Conservation (phyloP, 1,140 invertebrate species). For the Nomia melanderi region DNA sequence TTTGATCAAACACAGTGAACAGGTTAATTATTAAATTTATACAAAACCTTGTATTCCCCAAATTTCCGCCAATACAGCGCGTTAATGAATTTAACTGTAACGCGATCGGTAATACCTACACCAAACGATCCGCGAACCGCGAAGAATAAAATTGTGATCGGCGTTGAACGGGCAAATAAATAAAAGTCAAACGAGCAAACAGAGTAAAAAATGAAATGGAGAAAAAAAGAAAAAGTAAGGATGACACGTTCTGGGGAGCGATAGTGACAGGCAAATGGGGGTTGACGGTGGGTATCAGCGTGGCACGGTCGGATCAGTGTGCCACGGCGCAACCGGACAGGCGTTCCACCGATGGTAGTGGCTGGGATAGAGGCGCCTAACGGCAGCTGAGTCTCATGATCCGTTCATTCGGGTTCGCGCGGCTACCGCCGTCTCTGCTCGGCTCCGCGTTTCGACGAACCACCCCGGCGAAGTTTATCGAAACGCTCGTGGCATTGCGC, state of each 20-base stretch:
- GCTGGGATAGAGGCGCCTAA: slow-evolving; percentile 43
- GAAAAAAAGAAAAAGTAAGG: no score
- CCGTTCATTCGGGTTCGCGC: slow-evolving; percentile 58
- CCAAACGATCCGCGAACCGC: no score
- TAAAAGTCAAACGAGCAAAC: no score
- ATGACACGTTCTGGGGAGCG: background rate
- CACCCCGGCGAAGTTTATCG: slow-evolving; percentile 38
- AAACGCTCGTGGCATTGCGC: slow-evolving; percentile 43
- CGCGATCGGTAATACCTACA: no score
- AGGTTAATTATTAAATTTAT: no score
- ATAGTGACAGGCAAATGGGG: background rate
- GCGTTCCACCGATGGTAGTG: slow-evolving; percentile 37
- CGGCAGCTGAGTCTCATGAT: slow-evolving; percentile 49
- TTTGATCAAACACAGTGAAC: no score
- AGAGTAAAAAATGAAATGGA: no score
- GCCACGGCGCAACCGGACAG: slow-evolving; percentile 51
- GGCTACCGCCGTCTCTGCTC: slow-evolving; percentile 52
- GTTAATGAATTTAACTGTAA: no score
- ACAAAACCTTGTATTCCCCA: no score
- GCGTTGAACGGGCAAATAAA: no score
- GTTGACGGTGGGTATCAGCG: slow-evolving; percentile 19
- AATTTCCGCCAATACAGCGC: no score
- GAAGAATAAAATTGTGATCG: no score
- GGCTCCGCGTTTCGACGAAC: slow-evolving; percentile 45
- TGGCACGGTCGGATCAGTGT: slow-evolving; percentile 43